A percentile compares a stretch with the other conserved stretches of the same genome.
Evolutionary conservation across 1,140 invertebrate species (phyloP).

Genomic region (Saccostrea cuccullata): DNA sequence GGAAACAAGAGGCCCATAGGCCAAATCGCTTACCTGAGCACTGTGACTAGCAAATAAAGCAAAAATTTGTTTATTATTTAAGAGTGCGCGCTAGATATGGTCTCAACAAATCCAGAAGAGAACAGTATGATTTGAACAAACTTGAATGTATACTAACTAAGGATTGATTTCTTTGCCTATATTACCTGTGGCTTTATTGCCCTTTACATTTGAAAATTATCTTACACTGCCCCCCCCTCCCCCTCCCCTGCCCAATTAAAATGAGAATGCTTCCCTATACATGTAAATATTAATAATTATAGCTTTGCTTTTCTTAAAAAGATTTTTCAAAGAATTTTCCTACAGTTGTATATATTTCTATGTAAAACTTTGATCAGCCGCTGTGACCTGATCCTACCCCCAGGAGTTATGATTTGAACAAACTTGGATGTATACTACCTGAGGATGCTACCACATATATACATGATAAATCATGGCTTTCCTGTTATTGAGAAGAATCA

Average conservation of each 20-base stretch:
- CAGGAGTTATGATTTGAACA: too few relatives aligned
- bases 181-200: neutral
- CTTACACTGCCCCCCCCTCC: neutral
- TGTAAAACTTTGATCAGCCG: too few relatives aligned
- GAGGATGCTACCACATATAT: too few relatives aligned
- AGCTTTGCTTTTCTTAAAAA: neutral
- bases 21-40: too few relatives aligned
- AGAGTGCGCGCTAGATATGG: neutral
- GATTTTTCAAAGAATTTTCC: slow-evolving; percentile 14
- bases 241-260: neutral
- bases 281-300: slow-evolving; percentile 11
- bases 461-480: neutral
- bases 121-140: neutral
- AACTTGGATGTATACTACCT: too few relatives aligned
- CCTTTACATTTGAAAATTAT: neutral
- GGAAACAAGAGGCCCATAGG: too few relatives aligned
- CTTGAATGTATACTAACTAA: neutral
- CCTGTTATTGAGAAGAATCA: slow-evolving; percentile 7
- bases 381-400: too few relatives aligned
- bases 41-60: neutral
- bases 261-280: slow-evolving; percentile 5
- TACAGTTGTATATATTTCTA: neutral
- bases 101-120: neutral
- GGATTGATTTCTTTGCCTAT: slow-evolving; percentile 12
- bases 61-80: slow-evolving; percentile 6